Evolutionary conservation across 2,888 invertebrate species (phyloP).

Genomic region (Sceliomorpha sp.): DNA sequence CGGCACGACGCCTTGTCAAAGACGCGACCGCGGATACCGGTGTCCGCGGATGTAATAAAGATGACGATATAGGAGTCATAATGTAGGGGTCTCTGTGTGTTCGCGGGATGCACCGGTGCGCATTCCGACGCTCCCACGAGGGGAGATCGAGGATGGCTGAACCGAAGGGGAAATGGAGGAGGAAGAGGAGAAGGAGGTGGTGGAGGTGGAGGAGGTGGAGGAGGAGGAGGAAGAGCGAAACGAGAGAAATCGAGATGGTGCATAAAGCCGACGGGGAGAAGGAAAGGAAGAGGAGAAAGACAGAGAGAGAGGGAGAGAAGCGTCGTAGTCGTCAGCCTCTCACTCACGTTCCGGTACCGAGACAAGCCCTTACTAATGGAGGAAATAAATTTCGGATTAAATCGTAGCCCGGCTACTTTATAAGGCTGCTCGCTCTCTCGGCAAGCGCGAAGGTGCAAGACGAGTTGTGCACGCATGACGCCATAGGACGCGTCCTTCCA

Average conservation of each 20-base stretch:
- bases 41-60: conserved; percentile 70
- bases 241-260: conserved; percentile 36
- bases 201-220: conserved; percentile 34
- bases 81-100: conserved; percentile 76
- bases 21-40: conserved; percentile 18
- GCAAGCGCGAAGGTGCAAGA: conserved; percentile 62
- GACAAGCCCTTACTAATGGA: conserved; percentile 81
- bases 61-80: conserved; percentile 79
- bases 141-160: conserved; percentile 45
- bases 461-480: conserved; percentile 63
- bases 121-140: conserved; percentile 74
- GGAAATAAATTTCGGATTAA: conserved; percentile 81
- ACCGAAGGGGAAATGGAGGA: conserved; percentile 31
- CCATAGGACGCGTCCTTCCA: conserved; percentile 67
- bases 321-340: conserved; percentile 71
- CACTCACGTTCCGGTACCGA: conserved; percentile 74
- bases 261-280: conserved; percentile 3
- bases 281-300: conserved; percentile 22
- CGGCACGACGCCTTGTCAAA: conserved; percentile 21
- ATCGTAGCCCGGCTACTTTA: conserved; percentile 80
- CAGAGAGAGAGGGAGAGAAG: conserved; percentile 33
- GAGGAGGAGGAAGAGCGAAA: conserved; percentile 27
- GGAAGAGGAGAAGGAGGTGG: conserved; percentile 28
- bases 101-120: conserved; percentile 66
- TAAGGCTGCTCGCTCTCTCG: conserved; percentile 74